These are phyloP conservation scores for Caenorhabditis afra DNA, from an alignment of 2,888 invertebrate species.

Conservation along the genomic window DNA sequence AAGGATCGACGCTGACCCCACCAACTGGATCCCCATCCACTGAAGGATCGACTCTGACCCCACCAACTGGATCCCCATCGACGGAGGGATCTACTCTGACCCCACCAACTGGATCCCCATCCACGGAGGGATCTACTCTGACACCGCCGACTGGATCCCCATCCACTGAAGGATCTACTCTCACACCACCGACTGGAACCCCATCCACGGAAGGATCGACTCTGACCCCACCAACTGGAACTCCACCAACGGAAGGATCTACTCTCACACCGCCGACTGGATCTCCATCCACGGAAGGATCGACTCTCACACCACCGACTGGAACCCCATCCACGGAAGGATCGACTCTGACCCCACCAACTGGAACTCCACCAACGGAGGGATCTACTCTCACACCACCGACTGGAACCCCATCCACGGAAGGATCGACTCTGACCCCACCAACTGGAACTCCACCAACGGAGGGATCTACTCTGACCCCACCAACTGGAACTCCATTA, in stretches of 20 bases:
- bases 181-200: background rate
- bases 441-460: background rate
- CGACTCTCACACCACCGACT: background rate
- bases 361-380: background rate
- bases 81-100: background rate
- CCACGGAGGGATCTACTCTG: background rate
- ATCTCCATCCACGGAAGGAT: background rate
- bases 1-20: background rate
- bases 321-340: background rate
- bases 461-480: background rate
- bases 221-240: background rate
- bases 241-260: background rate
- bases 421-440: background rate
- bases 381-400: background rate
- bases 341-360: background rate
- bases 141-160: background rate
- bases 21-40: constrained; percentile 8
- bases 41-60: background rate
- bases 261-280: background rate
- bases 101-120: constrained; percentile 6
- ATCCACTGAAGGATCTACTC: background rate
- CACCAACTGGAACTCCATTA: background rate
- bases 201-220: background rate
- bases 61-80: background rate
- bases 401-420: background rate